These are phyloP conservation scores for Xiphorhynchus elegans DNA, from an alignment of 2,113 vertebrate genomes.

Conservation along the genomic window DNA sequence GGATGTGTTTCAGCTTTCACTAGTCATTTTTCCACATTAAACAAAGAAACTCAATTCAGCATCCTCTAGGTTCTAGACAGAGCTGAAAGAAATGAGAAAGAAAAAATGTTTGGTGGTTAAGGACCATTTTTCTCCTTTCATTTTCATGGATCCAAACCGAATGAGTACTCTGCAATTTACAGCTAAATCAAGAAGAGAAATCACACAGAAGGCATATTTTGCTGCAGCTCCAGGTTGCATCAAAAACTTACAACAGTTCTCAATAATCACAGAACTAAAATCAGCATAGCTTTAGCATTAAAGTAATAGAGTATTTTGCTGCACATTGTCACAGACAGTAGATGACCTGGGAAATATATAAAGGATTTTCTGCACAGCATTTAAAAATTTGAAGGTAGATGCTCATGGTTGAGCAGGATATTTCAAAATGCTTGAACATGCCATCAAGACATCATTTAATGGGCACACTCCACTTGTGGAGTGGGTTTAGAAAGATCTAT, in stretches of 20 bases:
- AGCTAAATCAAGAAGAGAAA: not conserved
- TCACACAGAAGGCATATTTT: not conserved
- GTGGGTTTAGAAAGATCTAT: not conserved
- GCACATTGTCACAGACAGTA: not conserved
- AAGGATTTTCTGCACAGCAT: not conserved
- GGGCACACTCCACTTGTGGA: not conserved
- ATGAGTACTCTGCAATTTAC: not conserved
- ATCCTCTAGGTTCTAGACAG: not conserved
- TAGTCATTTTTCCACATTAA: not conserved
- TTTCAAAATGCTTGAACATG: not conserved
- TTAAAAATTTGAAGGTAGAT: not conserved
- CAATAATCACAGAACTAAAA: not conserved
- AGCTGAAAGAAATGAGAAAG: not conserved
- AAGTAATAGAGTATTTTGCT: not conserved
- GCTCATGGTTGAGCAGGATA: not conserved
- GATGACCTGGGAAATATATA: not conserved
- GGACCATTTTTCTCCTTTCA: not conserved
- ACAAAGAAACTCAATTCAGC: not conserved
- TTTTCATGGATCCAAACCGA: not conserved
- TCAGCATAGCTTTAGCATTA: not conserved
- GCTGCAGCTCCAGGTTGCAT: not conserved
- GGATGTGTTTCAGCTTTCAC: not conserved
- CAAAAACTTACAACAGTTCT: not conserved
- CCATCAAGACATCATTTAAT: not conserved
- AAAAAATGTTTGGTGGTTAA: not conserved